These are phyloP conservation scores for Seira ritae DNA, from an alignment of 2,888 invertebrate species.

Conservation along the genomic window DNA sequence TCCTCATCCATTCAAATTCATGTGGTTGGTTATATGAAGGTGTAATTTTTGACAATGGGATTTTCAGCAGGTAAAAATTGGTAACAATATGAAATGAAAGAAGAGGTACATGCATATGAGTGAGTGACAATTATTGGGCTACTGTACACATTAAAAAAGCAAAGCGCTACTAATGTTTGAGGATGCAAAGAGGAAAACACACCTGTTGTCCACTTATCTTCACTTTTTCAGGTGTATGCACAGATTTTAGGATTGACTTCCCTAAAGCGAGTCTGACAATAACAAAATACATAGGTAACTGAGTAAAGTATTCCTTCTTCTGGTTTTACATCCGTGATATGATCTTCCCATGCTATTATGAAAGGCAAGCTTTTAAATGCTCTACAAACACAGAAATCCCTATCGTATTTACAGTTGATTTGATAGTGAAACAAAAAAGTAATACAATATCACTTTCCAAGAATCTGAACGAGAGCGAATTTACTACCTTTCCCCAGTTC, in stretches of 20 bases:
- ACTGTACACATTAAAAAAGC: background rate
- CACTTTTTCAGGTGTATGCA: background rate
- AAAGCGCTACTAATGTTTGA: slow-evolving; percentile 1
- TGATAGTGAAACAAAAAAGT: slow-evolving; percentile 1
- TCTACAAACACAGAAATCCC: no score
- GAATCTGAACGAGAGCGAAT: no score
- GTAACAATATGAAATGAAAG: background rate
- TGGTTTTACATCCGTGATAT: slow-evolving; percentile 5
- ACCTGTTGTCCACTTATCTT: slow-evolving; percentile 36
- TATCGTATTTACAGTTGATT: background rate
- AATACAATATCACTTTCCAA: no score
- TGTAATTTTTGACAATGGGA: background rate
- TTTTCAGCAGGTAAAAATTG: background rate
- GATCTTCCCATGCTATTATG: background rate
- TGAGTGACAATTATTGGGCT: background rate
- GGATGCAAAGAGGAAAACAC: slow-evolving; percentile 25
- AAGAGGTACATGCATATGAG: background rate
- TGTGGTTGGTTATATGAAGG: background rate
- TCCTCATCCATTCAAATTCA: background rate
- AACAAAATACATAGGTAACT: background rate
- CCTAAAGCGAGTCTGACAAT: background rate
- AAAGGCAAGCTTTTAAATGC: no score
- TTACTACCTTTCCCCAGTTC: no score
- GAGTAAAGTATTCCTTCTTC: background rate
- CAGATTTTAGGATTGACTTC: background rate